These are phyloP conservation scores for Apostichopus japonicus DNA, from an alignment of 35 echinoderm and acorn worm genomes.

Conservation along the genomic window DNA sequence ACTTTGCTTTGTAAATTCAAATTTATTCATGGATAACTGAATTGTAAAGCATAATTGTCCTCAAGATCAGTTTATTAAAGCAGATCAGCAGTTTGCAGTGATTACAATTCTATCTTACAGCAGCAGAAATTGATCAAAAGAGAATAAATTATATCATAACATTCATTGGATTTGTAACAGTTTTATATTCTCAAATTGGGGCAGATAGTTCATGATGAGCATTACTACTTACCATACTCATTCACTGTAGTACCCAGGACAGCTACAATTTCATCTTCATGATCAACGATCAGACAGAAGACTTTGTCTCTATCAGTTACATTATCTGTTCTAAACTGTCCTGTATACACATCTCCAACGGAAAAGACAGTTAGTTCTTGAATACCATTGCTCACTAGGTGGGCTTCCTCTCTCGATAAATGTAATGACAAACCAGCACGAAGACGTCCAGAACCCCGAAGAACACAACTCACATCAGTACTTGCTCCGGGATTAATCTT, in stretches of 20 bases:
- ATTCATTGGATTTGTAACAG: no score
- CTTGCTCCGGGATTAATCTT: background rate
- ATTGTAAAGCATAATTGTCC: no score
- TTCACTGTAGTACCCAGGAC: background rate
- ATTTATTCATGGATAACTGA: no score
- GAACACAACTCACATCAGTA: background rate
- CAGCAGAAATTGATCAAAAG: no score
- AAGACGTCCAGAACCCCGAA: background rate
- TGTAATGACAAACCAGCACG: no score
- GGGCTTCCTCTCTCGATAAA: background rate
- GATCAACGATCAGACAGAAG: background rate
- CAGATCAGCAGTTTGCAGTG: background rate
- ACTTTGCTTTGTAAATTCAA: no score
- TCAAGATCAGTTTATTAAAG: background rate
- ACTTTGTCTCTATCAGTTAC: background rate
- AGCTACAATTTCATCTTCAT: background rate
- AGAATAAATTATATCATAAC: no score
- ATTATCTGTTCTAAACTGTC: background rate
- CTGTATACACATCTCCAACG: no score
- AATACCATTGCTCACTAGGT: background rate
- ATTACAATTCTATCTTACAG: no score
- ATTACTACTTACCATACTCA: background rate
- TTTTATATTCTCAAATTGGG: no score
- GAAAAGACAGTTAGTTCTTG: background rate
- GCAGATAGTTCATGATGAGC: no score